Evolutionary conservation across 2,113 vertebrate species (phyloP).

Genomic region (Hyperopisus bebe): DNA sequence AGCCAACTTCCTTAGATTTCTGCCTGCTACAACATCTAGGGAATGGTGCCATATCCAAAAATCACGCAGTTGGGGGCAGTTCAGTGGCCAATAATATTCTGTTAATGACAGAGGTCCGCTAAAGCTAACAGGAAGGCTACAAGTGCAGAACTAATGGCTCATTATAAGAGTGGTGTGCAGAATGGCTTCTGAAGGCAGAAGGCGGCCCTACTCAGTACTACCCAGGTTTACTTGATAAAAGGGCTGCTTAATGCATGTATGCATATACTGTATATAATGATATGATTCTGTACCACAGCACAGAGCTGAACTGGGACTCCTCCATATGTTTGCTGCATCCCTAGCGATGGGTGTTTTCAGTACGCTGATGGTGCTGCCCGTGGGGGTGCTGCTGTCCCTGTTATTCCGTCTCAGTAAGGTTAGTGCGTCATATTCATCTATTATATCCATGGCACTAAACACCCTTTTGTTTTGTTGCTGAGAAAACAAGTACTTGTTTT

Average conservation of each 20-base stretch:
- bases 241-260: not conserved
- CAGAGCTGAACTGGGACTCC: conserved; percentile 37
- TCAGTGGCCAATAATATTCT: not conserved
- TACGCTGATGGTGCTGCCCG: conserved; percentile 49
- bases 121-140: not conserved
- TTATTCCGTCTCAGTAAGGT: conserved; percentile 60
- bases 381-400: conserved; percentile 53
- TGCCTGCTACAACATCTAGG: not conserved
- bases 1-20: not conserved
- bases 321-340: conserved; percentile 41
- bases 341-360: conserved; percentile 51
- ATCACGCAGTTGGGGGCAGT: not conserved
- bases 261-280: not conserved
- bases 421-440: conserved; percentile 4
- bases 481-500: not conserved
- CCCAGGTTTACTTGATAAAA: not conserved
- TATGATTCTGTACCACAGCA: conserved; percentile 43
- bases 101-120: not conserved
- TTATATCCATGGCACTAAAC: not conserved
- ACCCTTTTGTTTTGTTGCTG: not conserved
- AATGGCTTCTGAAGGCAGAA: not conserved
- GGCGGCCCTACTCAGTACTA: not conserved
- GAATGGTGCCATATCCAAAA: not conserved
- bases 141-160: not conserved
- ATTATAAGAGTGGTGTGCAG: not conserved